A percentile compares a stretch with the other conserved stretches of the same genome.
Evolutionary conservation across 2,113 vertebrate species (phyloP).

Genomic region (Mola mola): DNA sequence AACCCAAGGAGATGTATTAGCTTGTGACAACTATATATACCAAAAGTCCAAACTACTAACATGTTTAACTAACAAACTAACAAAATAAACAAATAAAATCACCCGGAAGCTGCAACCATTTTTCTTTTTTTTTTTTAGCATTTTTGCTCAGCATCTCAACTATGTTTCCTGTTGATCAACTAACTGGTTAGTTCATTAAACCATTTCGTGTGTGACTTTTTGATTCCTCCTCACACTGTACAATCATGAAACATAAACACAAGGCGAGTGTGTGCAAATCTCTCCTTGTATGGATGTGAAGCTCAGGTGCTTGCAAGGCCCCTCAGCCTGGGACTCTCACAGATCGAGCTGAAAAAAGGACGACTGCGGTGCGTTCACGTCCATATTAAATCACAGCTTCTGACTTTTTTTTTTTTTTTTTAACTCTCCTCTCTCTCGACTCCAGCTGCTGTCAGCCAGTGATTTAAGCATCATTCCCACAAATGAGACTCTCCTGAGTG

Average conservation of each 20-base stretch:
- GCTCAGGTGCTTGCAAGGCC: slow-evolving; percentile 26
- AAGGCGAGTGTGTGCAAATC: slow-evolving; percentile 6
- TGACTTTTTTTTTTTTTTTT: slow-evolving; percentile 24
- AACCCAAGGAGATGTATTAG: no score
- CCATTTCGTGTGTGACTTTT: background rate
- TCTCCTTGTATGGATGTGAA: slow-evolving; percentile 70
- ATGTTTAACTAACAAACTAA: background rate
- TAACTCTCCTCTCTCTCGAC: background rate
- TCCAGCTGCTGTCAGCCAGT: background rate
- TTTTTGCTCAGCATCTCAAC: no score
- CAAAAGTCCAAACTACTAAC: background rate
- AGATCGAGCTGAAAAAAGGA: slow-evolving; percentile 20
- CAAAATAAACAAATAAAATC: background rate
- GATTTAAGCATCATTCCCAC: no score
- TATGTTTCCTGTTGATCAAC: no score
- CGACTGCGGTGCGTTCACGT: background rate
- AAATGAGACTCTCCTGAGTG: no score
- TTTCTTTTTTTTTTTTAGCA: no score
- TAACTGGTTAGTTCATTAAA: no score
- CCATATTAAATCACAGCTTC: no score
- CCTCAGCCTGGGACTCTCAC: slow-evolving; percentile 11
- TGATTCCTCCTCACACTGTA: slow-evolving; percentile 15
- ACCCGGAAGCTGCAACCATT: no score
- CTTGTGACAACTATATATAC: background rate
- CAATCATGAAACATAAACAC: slow-evolving; percentile 51